Evolutionary conservation across 1,140 invertebrate species (phyloP).

Genomic region (Leptoteleia sp.): DNA sequence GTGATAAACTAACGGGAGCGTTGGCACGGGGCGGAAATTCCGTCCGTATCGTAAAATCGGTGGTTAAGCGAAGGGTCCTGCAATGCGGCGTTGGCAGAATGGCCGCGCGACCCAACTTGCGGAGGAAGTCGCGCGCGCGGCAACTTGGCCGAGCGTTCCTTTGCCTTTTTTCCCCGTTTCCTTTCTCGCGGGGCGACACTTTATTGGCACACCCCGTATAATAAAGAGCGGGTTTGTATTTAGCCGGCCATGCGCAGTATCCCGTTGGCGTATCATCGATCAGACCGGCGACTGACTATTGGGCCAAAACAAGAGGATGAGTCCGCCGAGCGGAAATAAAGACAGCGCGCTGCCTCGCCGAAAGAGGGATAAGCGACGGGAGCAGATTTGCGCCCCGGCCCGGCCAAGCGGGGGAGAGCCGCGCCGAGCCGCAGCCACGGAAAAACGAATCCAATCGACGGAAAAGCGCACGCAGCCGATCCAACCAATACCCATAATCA

Average conservation of each 20-base stretch:
- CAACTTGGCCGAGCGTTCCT: conserved; percentile 50
- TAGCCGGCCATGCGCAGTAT: conserved; percentile 79
- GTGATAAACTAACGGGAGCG: conserved; percentile 21
- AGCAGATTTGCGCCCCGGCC: conserved; percentile 43
- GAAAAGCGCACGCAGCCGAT: conserved; percentile 43
- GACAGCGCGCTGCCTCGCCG: conserved; percentile 38
- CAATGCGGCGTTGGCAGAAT: conserved; percentile 48
- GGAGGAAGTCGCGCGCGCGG: conserved; percentile 34
- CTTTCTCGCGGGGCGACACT: conserved; percentile 55
- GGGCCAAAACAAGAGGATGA: conserved; percentile 79
- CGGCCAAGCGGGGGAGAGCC: background rate
- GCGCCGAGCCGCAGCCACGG: conserved; percentile 14
- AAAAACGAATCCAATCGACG: conserved; percentile 39
- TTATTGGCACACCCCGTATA: conserved; percentile 79
- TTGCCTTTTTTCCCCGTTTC: conserved; percentile 49
- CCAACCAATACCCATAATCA: conserved; percentile 44
- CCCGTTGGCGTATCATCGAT: conserved; percentile 80
- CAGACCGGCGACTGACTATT: conserved; percentile 79
- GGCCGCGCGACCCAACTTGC: conserved; percentile 39
- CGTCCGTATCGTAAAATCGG: conserved; percentile 47
- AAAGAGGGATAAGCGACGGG: conserved; percentile 52
- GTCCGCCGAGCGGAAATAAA: conserved; percentile 70
- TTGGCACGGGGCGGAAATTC: conserved; percentile 38
- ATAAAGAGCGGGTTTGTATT: conserved; percentile 78
- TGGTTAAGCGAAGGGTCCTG: conserved; percentile 38